Conservation (phyloP, 2,797 vertebrate species). For the Spatula versicolor region DNA sequence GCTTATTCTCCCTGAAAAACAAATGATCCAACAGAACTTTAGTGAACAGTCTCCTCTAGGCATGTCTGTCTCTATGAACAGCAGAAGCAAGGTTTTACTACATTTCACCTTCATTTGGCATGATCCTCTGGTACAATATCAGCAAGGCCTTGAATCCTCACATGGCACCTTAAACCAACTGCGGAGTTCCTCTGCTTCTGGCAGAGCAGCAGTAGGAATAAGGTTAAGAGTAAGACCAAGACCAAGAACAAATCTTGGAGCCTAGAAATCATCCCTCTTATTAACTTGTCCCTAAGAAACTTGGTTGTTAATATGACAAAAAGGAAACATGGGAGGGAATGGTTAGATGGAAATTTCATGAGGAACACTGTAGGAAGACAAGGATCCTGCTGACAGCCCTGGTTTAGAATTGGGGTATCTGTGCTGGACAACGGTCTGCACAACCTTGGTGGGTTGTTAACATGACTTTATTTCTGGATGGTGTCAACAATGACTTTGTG, state of each 20-base stretch:
- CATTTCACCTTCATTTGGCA: background rate
- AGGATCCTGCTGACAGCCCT: background rate
- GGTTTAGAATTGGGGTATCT: rapidly evolving
- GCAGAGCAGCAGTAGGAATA: background rate
- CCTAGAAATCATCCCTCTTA: background rate
- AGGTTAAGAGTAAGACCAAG: background rate
- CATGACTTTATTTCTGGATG: background rate
- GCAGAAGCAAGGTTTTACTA: background rate
- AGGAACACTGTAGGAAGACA: background rate
- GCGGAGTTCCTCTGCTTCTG: background rate
- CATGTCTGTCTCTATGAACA: background rate
- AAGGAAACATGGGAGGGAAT: background rate
- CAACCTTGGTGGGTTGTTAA: rapidly evolving
- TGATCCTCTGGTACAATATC: background rate
- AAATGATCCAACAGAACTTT: background rate
- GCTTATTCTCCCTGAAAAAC: background rate
- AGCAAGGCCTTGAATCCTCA: background rate
- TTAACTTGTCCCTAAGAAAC: background rate
- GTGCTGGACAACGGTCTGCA: background rate
- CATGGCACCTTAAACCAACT: background rate
- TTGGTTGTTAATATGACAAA: background rate
- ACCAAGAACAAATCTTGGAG: background rate
- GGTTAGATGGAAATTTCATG: background rate
- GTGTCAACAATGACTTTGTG: background rate
- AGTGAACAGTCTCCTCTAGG: background rate